phyloP scores from a whole-genome alignment of 2,797 vertebrate species.

The Microtus agrestis region DNA sequence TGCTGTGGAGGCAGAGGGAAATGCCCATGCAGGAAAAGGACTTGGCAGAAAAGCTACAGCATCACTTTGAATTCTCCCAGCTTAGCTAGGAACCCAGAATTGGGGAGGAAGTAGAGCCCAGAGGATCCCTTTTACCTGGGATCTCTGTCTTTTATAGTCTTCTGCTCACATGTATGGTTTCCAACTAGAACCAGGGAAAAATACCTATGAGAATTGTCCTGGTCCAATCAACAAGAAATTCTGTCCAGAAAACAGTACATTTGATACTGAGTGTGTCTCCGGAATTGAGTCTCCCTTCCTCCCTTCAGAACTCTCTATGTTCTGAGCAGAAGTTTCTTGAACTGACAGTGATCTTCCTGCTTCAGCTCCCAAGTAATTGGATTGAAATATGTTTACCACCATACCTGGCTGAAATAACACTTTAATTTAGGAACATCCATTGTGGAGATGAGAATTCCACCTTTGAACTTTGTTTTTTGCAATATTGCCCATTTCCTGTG shows the following conservation, averaged over 20 bases:
- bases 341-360: background rate
- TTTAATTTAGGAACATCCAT: background rate
- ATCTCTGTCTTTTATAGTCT: background rate
- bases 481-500: background rate
- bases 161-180: background rate
- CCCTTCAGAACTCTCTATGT: background rate
- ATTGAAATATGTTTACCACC: background rate
- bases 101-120: background rate
- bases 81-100: background rate
- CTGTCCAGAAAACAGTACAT: background rate
- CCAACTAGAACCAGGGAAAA: background rate
- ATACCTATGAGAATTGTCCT: background rate
- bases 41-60: no score
- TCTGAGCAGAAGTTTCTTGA: background rate
- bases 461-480: background rate
- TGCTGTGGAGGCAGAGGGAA: background rate
- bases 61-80: background rate
- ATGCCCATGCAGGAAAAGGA: no score
- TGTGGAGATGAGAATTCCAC: background rate
- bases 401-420: background rate
- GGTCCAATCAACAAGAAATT: background rate
- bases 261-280: background rate
- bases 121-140: background rate
- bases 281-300: background rate
- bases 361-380: background rate